Percentiles rank a stretch among this genome's conserved stretches.
These are phyloP conservation scores for Poicephalus gulielmi DNA, from an alignment of 2,113 vertebrate genomes.

Conservation along the genomic window DNA sequence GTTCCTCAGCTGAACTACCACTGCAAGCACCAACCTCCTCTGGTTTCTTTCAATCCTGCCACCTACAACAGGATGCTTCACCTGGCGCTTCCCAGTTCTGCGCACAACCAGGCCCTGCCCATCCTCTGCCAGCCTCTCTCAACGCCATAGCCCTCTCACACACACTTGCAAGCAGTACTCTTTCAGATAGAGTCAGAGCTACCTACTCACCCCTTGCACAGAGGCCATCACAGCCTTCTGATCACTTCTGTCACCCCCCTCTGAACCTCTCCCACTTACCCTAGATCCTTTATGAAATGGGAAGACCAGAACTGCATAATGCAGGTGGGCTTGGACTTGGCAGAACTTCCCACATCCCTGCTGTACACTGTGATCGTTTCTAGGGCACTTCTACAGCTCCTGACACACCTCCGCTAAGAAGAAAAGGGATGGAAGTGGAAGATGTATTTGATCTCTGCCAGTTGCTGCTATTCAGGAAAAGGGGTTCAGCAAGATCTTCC, in stretches of 20 bases:
- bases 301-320: not conserved
- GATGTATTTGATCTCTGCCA: not conserved
- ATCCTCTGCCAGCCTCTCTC: not conserved
- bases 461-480: not conserved
- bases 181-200: not conserved
- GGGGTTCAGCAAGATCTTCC: not conserved
- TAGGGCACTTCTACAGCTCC: not conserved
- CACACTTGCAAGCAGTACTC: not conserved
- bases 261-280: not conserved
- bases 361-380: not conserved
- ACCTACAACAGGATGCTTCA: not conserved
- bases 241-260: not conserved
- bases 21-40: not conserved
- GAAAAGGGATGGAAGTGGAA: not conserved
- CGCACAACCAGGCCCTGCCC: not conserved
- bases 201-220: not conserved
- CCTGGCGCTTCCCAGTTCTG: not conserved
- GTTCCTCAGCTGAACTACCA: not conserved
- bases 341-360: not conserved
- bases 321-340: not conserved
- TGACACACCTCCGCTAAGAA: not conserved
- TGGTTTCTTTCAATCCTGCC: not conserved
- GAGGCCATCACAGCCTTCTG: not conserved
- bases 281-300: not conserved
- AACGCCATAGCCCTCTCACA: not conserved